Percentiles rank a stretch among this genome's conserved stretches.
These are phyloP conservation scores for Lepidurus arcticus DNA, from an alignment of 1,140 invertebrate genomes.

Conservation along the genomic window DNA sequence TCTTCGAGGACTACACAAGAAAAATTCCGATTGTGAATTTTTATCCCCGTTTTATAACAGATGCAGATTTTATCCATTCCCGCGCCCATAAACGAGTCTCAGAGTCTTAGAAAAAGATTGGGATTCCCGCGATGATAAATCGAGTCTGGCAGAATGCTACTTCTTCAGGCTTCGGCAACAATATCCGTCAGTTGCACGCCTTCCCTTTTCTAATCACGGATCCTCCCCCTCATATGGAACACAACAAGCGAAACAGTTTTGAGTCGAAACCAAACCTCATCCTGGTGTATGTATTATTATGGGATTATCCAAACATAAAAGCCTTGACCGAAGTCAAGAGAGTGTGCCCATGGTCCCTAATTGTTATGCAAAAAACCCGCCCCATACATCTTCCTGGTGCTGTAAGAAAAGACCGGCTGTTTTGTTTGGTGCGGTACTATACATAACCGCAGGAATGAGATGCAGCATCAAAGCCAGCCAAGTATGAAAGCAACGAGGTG, in stretches of 20 bases:
- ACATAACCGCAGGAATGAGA: slow-evolving; percentile 14
- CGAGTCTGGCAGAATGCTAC: neutral
- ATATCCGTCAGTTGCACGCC: slow-evolving; percentile 3
- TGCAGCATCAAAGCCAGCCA: neutral
- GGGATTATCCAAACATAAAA: slow-evolving; percentile 4
- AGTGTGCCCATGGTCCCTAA: slow-evolving; percentile 10
- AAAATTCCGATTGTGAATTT: too few relatives aligned
- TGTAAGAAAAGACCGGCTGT: neutral
- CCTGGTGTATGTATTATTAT: slow-evolving; percentile 3
- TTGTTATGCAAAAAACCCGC: slow-evolving; percentile 21
- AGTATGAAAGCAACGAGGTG: neutral
- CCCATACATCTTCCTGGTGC: slow-evolving; percentile 9
- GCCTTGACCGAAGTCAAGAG: slow-evolving; percentile 8
- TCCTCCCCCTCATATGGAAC: slow-evolving; percentile 13
- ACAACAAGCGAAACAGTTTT: neutral
- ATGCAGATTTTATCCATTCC: neutral
- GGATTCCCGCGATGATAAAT: neutral
- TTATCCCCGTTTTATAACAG: neutral
- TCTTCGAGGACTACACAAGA: neutral
- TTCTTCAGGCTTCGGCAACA: slow-evolving; percentile 1
- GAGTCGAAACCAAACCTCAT: neutral
- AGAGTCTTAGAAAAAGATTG: neutral
- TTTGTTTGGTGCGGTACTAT: neutral
- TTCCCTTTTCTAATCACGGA: slow-evolving; percentile 21
- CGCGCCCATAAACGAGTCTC: neutral